Evolutionary conservation across 2,113 vertebrate species (phyloP).

Genomic region (Thalassoma bifasciatum): DNA sequence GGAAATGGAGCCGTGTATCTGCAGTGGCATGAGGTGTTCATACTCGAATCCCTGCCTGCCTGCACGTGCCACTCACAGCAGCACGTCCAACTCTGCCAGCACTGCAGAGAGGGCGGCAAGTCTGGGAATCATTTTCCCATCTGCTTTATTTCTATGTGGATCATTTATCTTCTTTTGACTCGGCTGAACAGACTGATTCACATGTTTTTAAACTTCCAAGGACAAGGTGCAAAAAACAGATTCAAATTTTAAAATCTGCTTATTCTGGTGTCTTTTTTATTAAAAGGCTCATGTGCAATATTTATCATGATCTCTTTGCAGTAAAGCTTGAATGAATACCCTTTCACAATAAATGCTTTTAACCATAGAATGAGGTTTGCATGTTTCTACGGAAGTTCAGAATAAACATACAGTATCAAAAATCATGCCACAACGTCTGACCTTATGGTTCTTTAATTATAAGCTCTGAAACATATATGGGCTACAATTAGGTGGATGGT

Average conservation of each 20-base stretch:
- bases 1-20: conserved; percentile 34
- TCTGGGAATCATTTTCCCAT: conserved; percentile 39
- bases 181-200: conserved; percentile 4
- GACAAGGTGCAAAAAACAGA: conserved; percentile 1
- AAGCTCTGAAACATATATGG: too few species aligned
- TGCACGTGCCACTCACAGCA: conserved; percentile 50
- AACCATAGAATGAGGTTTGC: too few species aligned
- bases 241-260: background rate
- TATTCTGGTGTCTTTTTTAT: background rate
- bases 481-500: too few species aligned
- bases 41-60: conserved; percentile 45
- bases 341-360: too few species aligned
- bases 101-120: conserved; percentile 51
- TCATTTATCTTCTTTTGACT: conserved; percentile 60
- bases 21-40: conserved; percentile 53
- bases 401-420: too few species aligned
- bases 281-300: background rate
- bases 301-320: too few species aligned
- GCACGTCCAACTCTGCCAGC: conserved; percentile 41
- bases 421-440: too few species aligned
- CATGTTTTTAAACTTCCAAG: conserved; percentile 13
- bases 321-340: too few species aligned
- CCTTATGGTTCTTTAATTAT: too few species aligned
- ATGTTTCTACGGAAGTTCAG: too few species aligned
- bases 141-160: conserved; percentile 50